Evolutionary conservation across 2,888 invertebrate genomes (phyloP), one percentile per base, ranked within the genome.

Genomic region (Clepsis dumicolana): DNA sequence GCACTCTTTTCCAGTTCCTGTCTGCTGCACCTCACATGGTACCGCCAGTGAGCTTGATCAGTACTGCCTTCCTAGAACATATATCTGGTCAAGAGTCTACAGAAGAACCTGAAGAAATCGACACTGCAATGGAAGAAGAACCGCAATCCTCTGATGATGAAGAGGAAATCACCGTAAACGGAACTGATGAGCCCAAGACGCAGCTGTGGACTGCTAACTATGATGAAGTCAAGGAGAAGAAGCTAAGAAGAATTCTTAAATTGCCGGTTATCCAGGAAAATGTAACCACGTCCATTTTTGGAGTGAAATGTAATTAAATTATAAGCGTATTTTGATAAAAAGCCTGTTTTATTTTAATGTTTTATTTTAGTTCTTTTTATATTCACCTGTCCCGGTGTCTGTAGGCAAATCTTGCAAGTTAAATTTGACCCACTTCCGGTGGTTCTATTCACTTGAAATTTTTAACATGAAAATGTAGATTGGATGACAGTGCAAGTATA

Each of bases 11-110:
- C 18, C 83, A 94, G 94, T 88, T 94, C 59, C 73, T 93, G 25
- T 84, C 90, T 3, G 88, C 88, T 0, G 86, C 94, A 0, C 87
- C 94, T 0, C 91, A 94, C 75, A 93, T 94, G 89, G 79, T 93
- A 10, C 93, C 94, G 1, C 88, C 91, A 7, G 83, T 94, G 14
- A 89, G 86, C 69, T 79, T 91, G 0, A 79, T 94, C 7, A 90
- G 88, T 77, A 87, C 92, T 0, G 77, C 90, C 8, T 91, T 94
- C 79, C 75, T 94, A 4, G 87, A 90, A 77, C 86, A 89, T 25
- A 80, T 94, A 41, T 86, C 90, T 0, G 93, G 93, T 1, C 82
- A 85, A 52, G 79, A 86, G 57, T 75, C 81, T 64, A 48, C 70
- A 0, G 81, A 83, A 67, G 80, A 84, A 54, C 52, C 64, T 2